A percentile compares a stretch with the other conserved stretches of the same genome.
Conservation (phyloP, 2,888 invertebrate genomes). For the Lasius platythorax region DNA sequence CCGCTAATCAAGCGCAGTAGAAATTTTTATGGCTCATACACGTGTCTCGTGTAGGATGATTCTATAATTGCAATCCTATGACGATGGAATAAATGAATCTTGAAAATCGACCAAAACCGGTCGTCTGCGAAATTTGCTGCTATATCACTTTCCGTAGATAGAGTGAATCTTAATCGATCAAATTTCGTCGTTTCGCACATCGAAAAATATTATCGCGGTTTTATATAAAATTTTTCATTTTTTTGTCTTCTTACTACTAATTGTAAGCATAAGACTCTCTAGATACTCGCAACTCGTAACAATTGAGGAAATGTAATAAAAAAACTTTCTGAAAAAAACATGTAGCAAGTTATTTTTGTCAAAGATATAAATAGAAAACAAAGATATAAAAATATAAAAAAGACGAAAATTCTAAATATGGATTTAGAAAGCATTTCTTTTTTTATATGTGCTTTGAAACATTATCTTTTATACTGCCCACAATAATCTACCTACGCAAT, state of each 20-base stretch:
- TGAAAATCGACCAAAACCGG: neutral
- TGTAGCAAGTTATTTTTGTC: neutral
- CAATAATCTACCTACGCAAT: neutral
- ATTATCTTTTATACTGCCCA: neutral
- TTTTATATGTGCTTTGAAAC: neutral
- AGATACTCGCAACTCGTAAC: neutral
- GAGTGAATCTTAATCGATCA: neutral
- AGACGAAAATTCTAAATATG: neutral
- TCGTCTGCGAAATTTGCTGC: neutral
- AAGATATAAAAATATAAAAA: neutral
- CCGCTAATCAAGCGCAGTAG: neutral
- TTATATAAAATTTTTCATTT: neutral
- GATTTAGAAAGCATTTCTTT: neutral
- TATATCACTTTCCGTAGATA: neutral
- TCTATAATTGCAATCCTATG: neutral
- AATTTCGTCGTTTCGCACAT: neutral
- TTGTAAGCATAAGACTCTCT: neutral
- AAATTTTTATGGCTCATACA: slow-evolving; percentile 5
- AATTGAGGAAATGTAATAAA: neutral
- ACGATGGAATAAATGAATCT: neutral
- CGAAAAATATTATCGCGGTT: neutral
- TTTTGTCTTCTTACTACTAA: neutral
- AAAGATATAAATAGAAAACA: neutral
- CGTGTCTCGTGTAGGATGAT: neutral
- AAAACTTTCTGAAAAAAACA: neutral